phyloP scores from a whole-genome alignment of 2,888 invertebrate genomes.

The Callinectes sapidus region DNA sequence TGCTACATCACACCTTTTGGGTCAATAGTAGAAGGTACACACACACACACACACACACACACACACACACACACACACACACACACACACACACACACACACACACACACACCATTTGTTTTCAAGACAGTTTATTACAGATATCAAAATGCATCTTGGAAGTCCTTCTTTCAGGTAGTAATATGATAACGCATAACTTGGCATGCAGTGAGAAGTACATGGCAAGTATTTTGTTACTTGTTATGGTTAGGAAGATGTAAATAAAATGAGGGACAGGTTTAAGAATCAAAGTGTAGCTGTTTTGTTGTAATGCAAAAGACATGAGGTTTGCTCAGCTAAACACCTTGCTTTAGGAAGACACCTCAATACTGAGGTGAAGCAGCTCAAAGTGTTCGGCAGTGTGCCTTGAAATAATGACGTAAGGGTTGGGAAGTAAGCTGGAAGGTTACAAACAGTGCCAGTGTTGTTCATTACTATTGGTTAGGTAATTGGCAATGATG shows the following conservation, averaged over 20 bases:
- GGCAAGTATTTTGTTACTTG: background rate
- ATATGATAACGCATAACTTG: background rate
- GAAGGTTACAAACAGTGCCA: background rate
- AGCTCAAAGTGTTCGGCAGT: background rate
- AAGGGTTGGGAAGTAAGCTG: background rate
- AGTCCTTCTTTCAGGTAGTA: background rate
- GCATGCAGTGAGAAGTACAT: slow-evolving; percentile 10
- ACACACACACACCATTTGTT: background rate
- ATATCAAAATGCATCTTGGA: background rate
- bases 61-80: no score
- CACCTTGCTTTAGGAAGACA: background rate
- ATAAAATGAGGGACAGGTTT: background rate
- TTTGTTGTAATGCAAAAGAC: background rate
- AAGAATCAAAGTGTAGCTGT: background rate
- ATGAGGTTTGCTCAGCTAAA: background rate
- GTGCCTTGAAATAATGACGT: background rate
- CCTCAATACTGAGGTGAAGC: background rate
- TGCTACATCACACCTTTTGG: background rate
- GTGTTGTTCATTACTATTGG: background rate
- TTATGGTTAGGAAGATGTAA: background rate
- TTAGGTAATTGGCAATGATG: background rate
- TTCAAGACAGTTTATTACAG: background rate
- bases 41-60: background rate
- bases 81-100: background rate
- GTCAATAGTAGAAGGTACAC: background rate